Base-by-base conservation (phyloP, 1,140 invertebrate species). In the Caenorhabditis latens region DNA sequence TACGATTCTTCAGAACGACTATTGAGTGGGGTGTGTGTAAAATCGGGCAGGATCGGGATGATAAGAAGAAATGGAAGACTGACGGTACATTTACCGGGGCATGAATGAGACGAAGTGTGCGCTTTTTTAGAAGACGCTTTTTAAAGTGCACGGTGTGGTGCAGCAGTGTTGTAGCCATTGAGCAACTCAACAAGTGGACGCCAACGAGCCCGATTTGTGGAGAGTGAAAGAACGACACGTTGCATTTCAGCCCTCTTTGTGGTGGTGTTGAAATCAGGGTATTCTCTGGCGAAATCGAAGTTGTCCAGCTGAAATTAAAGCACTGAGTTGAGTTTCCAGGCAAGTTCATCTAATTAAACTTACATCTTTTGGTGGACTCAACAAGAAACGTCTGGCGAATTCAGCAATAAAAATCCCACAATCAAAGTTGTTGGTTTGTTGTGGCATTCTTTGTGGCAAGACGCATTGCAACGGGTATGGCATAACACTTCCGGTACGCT, bases 341-440 rank as follows among this genome's bases (percentile, higher is more conserved):
- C 50, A 11, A 16, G 14, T 86, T 24, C 14, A 83, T 55, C 0
- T 32, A 32, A 32, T 32, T 32, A 58, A 83, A 55, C 86, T 48
- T 53, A 88, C 87, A 61, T 88, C 86, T 53, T 88, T 58, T 21
- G 87, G 87, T 48, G 87, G 87, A 8, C 61, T 67, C 40, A 88
- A 88, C 61, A 89, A 84, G 65, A 89, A 89, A 13, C 88, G 83
- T 55, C 83, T 55, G 19, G 87, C 84, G 50, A 88, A 89, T 57
- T 89, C 88, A n/a, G 84, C 65, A 48, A 88, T 82, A 53, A 85
- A 89, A 14, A 87, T 32, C 7, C 88, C 88, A 53, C 88, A 87
- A 57, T 89, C 88, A 63, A 67, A 88, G 46, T 82, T 88, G 48
- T 88, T 88, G 24, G 21, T 57, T 43, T 89, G 88, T 43, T 87